These are phyloP conservation scores for Calliopsis andreniformis DNA, from an alignment of 1,140 invertebrate species.

Conservation along the genomic window DNA sequence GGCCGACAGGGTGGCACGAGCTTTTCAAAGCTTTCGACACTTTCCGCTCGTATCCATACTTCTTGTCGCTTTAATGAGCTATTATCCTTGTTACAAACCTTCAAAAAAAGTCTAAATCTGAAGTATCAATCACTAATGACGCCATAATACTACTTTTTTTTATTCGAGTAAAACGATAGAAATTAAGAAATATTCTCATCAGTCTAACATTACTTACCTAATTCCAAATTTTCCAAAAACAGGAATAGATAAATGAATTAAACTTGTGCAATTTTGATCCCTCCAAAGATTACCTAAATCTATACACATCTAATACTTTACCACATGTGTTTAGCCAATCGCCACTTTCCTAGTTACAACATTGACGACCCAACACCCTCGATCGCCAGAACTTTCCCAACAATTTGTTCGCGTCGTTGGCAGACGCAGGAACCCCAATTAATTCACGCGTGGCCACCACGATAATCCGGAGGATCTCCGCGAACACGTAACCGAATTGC, in stretches of 20 bases:
- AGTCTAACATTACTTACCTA: no score
- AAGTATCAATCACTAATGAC: no score
- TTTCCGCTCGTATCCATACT: slow-evolving; percentile 10
- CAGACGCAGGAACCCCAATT: slow-evolving; percentile 12
- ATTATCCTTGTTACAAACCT: no score
- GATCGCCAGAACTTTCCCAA: not conserved
- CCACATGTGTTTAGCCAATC: not conserved
- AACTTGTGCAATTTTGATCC: no score
- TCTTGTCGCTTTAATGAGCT: no score
- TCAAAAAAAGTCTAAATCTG: no score
- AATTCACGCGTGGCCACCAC: slow-evolving; percentile 37
- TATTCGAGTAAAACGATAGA: no score
- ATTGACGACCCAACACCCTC: not conserved
- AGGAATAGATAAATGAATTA: no score
- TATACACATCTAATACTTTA: not conserved
- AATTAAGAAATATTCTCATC: no score
- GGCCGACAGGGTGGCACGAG: not conserved
- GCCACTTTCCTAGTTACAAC: not conserved
- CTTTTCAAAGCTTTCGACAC: slow-evolving; percentile 37
- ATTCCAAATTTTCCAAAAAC: no score
- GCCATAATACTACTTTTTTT: no score
- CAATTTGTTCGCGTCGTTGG: not conserved
- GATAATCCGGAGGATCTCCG: slow-evolving; percentile 43
- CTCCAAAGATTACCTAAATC: no score
- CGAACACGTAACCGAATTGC: slow-evolving; percentile 44